Percentiles rank a stretch among this genome's conserved stretches.
These are phyloP conservation scores for Macrobrachium rosenbergii DNA, from an alignment of 1,140 invertebrate species.

Conservation along the genomic window DNA sequence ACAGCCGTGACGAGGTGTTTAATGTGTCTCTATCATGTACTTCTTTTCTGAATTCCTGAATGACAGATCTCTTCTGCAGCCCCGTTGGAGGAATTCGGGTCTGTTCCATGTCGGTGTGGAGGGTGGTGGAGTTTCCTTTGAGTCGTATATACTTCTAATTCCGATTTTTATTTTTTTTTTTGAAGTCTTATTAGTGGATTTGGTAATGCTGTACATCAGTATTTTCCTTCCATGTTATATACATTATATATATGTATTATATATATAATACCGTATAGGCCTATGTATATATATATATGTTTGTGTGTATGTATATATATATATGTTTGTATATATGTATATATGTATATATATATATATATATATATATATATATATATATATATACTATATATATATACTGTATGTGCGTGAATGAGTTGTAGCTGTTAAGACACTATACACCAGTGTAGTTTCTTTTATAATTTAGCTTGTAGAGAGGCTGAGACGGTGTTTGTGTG, in stretches of 20 bases:
- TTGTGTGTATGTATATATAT: neutral
- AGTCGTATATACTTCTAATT: no score
- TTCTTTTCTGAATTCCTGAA: no score
- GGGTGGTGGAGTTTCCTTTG: no score
- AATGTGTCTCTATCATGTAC: no score
- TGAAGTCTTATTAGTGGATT: no score
- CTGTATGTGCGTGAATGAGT: neutral
- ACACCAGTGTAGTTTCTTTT: neutral
- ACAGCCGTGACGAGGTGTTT: no score
- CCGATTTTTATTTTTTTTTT: no score
- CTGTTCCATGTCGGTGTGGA: no score
- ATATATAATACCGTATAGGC: constrained; percentile 4
- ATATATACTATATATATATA: neutral
- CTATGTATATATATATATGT: constrained; percentile 32
- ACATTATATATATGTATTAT: no score
- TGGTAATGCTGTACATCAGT: no score
- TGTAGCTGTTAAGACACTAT: neutral
- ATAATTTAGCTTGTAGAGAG: neutral
- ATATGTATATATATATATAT: constrained; percentile 29
- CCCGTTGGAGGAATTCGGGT: neutral
- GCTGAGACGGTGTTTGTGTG: neutral
- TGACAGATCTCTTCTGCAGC: neutral
- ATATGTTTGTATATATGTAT: constrained; percentile 4
- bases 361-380: constrained; percentile 28
- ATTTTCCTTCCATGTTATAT: no score